Percentiles rank a stretch among this genome's conserved stretches.
Conservation (phyloP, 2,113 vertebrate species). For the Suncus etruscus region DNA sequence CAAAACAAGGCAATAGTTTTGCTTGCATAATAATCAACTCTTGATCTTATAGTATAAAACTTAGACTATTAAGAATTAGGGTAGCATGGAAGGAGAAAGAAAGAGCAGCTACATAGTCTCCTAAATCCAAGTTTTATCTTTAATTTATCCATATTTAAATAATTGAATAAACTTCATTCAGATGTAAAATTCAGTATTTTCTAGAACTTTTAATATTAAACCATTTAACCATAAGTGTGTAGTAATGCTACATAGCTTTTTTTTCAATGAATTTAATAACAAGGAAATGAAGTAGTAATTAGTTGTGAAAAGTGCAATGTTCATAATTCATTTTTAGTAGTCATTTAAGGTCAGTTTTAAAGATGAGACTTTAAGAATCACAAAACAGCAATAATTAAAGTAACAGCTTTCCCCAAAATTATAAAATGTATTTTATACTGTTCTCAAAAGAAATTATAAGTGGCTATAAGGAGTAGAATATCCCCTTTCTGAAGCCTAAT, state of each 20-base stretch:
- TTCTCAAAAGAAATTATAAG: background rate
- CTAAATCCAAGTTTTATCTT: background rate
- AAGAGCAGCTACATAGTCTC: background rate
- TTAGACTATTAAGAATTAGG: too few relatives aligned
- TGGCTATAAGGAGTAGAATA: too few relatives aligned
- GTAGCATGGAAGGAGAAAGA: too few relatives aligned
- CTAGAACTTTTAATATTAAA: background rate
- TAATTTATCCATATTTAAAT: slow-evolving; percentile 16
- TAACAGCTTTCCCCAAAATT: background rate
- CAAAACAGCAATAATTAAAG: background rate
- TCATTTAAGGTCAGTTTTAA: background rate
- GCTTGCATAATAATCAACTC: too few relatives aligned
- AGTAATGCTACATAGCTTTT: background rate
- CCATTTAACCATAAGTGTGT: background rate
- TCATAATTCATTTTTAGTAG: background rate
- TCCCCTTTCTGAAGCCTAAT: too few relatives aligned
- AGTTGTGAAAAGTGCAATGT: background rate
- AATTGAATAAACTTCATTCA: background rate
- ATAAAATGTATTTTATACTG: background rate
- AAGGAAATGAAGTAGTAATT: background rate
- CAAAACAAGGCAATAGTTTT: too few relatives aligned
- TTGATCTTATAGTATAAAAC: too few relatives aligned
- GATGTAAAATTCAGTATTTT: background rate
- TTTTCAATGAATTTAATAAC: background rate
- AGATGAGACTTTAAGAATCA: slow-evolving; percentile 1